Base-by-base conservation (phyloP, 2,888 invertebrate species). In the Acanthacorydalis orientalis region DNA sequence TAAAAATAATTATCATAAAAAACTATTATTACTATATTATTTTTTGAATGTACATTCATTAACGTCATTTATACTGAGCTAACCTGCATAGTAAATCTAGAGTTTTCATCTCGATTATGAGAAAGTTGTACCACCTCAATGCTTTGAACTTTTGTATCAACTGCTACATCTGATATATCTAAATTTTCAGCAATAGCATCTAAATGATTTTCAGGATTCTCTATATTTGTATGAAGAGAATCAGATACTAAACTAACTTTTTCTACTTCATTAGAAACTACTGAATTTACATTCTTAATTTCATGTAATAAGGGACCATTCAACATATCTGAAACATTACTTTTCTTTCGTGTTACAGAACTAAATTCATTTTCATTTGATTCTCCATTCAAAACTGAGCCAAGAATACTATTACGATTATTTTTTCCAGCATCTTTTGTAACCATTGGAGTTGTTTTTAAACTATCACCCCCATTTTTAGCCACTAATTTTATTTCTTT, bases 361-460 rank as follows among this genome's bases (percentile, higher is more conserved):
- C 55, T 55, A 31, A 58, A 59, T 1, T 62, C 65, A 48, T 72
- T 70, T 57, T 65, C 67, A 45, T 31, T n/a, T 10, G n/a, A 15
- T 23, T 71, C 69, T 1, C 73, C 72, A 32, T 60, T 54, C 32
- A 62, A 59, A 31, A 57, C 56, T 16, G 51, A 43, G 2, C 68
- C 68, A 49, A 68, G 64, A 4, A 70, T 56, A 31, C 23, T 39
- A 12, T 31, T 32, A 64, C 70, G 68, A 43, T 68, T 67, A 16
- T 52, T 46, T n/a, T 65, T 66, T 55, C 70, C 71, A 6, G 68
- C 63, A 32, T 72, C 72, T 54, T 71, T 71, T 9, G 65, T 55
- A 1, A 65, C 63, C 10, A 65, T 65, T 9, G 56, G 57, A 10
- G 53, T 50, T 54, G 68, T 69, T 53, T 73, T 76, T 42, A 73